Evolutionary conservation across 2,888 invertebrate species (phyloP), one percentile per base, ranked within the genome.

Genomic region (Tachina lurida): DNA sequence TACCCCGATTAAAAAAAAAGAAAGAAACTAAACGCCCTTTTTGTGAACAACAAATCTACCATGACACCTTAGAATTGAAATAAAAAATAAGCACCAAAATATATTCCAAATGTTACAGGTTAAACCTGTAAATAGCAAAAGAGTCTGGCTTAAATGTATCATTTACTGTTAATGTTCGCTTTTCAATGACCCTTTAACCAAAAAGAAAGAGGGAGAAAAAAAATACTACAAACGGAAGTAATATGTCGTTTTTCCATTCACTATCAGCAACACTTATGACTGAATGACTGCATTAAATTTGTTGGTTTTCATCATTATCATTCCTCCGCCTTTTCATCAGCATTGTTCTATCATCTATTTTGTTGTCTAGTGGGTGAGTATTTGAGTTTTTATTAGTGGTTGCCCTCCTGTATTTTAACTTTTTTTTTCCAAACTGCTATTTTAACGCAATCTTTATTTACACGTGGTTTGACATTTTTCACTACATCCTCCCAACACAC

Each of bases 261-360:
- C 73, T 86, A 86, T 86, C 86, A 83, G 79, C 39, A 76, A 60
- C 86, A 83, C 79, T 83, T 86, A 86, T 86, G 83, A 80, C 76
- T 86, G 86, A 84, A 73, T 81, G 81, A 56, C 83, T 86, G 45
- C 85, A 73, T 80, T 80, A 80, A 49, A 70, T 76, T 79, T 74
- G 41, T 31, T 74, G 67, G 47, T 84, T 60, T 62, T 60, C 49
- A 63, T 52, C 74, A 81, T 74, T 74, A 74, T 81, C 68, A 74
- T 78, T 63, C 45, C 39, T 58, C 58, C 70, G 77, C 85, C 77
- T 45, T 63, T 70, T 74, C 45, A 49, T n/a, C 68, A 19, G 39
- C 73, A 70, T 63, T 74, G 62, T 62, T 43, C 56, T 56, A 31
- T 41, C 10, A 60, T 45, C 47, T 49, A 19, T 68, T 67, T 49